Conservation (phyloP, 2,113 vertebrate species). For the Coptodon rendalli region DNA sequence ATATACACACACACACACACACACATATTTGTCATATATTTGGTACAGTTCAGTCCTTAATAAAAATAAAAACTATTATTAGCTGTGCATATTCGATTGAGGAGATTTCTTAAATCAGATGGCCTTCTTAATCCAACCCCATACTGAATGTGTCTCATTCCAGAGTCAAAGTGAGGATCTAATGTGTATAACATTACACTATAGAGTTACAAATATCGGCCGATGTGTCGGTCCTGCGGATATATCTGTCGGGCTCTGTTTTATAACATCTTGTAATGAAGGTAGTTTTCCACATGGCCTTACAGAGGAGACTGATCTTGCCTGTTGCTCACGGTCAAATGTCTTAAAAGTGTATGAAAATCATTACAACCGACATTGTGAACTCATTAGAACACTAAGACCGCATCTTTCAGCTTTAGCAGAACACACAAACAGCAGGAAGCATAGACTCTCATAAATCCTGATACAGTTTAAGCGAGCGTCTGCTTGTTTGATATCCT, state of each 20-base stretch:
- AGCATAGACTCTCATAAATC: not conserved
- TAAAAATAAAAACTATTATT: not conserved
- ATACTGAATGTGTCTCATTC: not conserved
- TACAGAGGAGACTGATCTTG: not conserved
- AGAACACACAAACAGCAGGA: not conserved
- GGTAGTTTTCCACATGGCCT: not conserved
- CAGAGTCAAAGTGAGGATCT: not conserved
- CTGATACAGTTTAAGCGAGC: slow-evolving; percentile 4
- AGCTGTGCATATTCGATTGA: not conserved
- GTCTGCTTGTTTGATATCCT: slow-evolving; percentile 19
- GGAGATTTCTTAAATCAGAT: not conserved
- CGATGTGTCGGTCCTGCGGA: not conserved
- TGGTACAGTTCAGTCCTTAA: not conserved
- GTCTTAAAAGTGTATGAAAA: not conserved
- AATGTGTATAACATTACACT: not conserved
- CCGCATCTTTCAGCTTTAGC: not conserved
- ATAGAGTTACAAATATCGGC: not conserved
- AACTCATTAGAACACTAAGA: not conserved
- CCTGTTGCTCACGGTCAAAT: not conserved
- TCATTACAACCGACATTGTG: not conserved
- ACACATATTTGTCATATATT: not conserved
- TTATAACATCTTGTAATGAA: not conserved
- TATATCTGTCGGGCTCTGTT: not conserved
- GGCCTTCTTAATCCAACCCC: not conserved
- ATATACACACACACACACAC: not conserved